Evolutionary conservation across 2,888 invertebrate species (phyloP).

Genomic region (Antitype chi): DNA sequence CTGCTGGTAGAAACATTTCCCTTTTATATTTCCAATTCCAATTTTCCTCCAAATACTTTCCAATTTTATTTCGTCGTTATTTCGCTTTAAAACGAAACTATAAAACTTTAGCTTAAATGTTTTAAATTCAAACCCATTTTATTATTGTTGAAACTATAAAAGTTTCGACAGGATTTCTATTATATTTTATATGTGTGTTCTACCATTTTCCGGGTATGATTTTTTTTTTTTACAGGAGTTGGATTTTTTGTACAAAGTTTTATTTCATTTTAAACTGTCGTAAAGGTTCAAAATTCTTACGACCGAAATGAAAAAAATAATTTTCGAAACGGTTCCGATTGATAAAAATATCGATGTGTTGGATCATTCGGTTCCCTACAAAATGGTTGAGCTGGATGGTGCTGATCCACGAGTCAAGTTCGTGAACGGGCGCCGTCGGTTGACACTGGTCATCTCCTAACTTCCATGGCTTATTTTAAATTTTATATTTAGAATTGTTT

Average conservation of each 20-base stretch:
- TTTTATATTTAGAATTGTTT: too few species aligned
- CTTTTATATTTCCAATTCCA: slow-evolving; percentile 42
- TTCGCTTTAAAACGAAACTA: slow-evolving; percentile 13
- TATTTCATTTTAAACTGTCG: background rate
- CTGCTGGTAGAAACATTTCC: slow-evolving; percentile 12
- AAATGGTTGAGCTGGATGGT: too few species aligned
- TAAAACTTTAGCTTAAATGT: slow-evolving; percentile 15
- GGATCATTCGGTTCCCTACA: too few species aligned
- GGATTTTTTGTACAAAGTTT: background rate
- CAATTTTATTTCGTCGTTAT: slow-evolving; percentile 9
- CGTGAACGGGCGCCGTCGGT: too few species aligned
- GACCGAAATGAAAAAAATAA: background rate
- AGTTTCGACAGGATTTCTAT: background rate
- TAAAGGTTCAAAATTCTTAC: background rate
- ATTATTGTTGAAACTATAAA: slow-evolving; percentile 5
- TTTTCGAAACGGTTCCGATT: background rate
- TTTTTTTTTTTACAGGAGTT: background rate
- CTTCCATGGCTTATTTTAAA: too few species aligned
- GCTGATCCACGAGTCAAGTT: too few species aligned
- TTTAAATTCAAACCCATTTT: background rate
- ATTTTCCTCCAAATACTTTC: slow-evolving; percentile 33
- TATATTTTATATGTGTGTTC: background rate
- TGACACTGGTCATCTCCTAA: too few species aligned
- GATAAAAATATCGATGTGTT: too few species aligned
- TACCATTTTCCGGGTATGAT: background rate